These are phyloP conservation scores for Dendrocincla fuliginosa DNA, from an alignment of 2,797 vertebrate genomes.

Conservation along the genomic window DNA sequence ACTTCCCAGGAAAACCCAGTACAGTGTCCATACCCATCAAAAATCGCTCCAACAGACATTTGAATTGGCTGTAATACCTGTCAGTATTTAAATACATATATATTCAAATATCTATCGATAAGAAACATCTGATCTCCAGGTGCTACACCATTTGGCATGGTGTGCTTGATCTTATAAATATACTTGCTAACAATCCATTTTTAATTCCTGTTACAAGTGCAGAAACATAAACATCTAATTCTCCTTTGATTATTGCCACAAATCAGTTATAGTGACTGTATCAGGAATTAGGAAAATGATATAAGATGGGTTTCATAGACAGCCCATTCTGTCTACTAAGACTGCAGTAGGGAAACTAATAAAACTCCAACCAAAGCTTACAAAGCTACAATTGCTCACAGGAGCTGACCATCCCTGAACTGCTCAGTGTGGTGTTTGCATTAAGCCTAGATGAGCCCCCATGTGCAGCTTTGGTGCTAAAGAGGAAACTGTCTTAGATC, in stretches of 20 bases:
- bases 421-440: not conserved
- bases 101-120: not conserved
- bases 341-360: not conserved
- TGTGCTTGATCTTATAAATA: not conserved
- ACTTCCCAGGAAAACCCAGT: accelerated
- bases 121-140: not conserved
- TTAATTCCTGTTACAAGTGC: not conserved
- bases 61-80: not conserved
- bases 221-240: not conserved
- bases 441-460: not conserved
- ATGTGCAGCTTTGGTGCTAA: not conserved
- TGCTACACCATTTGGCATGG: not conserved
- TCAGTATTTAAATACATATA: not conserved
- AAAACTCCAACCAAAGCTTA: not conserved
- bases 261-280: not conserved
- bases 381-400: not conserved
- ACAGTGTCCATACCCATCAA: not conserved
- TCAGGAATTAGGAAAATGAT: not conserved
- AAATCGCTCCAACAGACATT: not conserved
- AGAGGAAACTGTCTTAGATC: not conserved
- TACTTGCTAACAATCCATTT: not conserved
- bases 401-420: not conserved
- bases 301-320: not conserved
- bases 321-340: not conserved
- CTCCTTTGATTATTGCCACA: not conserved